Evolutionary conservation across 2,113 vertebrate genomes (phyloP), one percentile per base, ranked within the genome.

Genomic region (Brachypodius melanocephalos): DNA sequence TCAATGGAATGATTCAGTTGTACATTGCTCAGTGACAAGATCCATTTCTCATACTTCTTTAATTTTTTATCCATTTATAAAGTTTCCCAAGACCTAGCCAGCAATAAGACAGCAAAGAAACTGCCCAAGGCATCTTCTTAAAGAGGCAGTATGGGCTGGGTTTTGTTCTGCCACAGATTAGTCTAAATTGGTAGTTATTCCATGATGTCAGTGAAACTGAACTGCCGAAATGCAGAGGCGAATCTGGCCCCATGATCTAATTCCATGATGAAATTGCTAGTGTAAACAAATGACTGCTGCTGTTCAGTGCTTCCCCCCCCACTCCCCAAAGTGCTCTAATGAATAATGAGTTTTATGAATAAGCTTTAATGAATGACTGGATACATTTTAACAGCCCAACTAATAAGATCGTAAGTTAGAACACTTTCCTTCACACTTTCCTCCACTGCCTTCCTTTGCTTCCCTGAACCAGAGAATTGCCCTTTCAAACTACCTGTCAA

Each of bases 11-110:
- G 92, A 95, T 92, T 95, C 91, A 77, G 43, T 81, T 77, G 82
- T 94, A 91, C 67, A 54, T 85, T 14, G 21, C 12, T 4, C 57
- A 83, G 95, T 73, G 67, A 95, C 71, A 90, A 94, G 93, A 97
- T 95, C 86, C 85, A 95, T 96, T 95, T 92, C 91, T 96, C 95
- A 94, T 85, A 89, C 83, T 95, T 92, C 85, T 96, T 97, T 96
- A 88, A 85, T 9, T 91, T 97, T 93, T 83, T 63, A 91, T 97
- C 89, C 63, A 93, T 72, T 87, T 95, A 59, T 95, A 97, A 95
- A 71, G 32, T 88, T 85, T 95, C 91, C 93, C 83, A 88, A 96
- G 93, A 75, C 40, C 67, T 77, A 73, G 43, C 45, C 51, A 90
- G 96, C 88, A 76, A 75, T 92, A 74, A 90, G 84, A 66, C 48